Evolutionary conservation across 2,888 invertebrate genomes (phyloP).

Genomic region (Teinopalpus imperialis): DNA sequence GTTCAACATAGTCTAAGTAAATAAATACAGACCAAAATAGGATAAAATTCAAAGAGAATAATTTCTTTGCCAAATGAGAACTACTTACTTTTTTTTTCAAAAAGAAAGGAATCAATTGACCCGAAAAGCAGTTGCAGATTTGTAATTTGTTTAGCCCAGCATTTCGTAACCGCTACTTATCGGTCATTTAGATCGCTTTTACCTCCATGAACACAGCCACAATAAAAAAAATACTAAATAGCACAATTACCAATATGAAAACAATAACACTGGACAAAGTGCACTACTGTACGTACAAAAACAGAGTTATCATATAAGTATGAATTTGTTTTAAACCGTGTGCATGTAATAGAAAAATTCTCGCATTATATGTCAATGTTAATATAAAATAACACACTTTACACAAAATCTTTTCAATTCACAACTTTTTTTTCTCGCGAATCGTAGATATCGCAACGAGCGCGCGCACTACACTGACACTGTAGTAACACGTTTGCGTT

Average conservation of each 20-base stretch:
- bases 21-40: not conserved
- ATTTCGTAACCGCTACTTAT: constrained; percentile 44
- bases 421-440: constrained; percentile 31
- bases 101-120: not conserved
- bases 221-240: constrained; percentile 36
- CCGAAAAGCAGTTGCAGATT: not conserved
- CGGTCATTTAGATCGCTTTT: constrained; percentile 55
- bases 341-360: too few relatives aligned
- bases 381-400: not conserved
- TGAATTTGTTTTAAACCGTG: not conserved
- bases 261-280: constrained; percentile 33
- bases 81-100: too few relatives aligned
- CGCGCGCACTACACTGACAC: constrained; percentile 52
- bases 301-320: too few relatives aligned
- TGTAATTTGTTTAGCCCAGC: not conserved
- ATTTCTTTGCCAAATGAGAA: too few relatives aligned
- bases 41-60: not conserved
- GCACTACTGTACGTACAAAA: not conserved
- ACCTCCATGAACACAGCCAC: constrained; percentile 58
- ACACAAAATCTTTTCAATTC: not conserved
- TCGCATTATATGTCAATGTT: too few relatives aligned
- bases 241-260: constrained; percentile 37
- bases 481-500: constrained; percentile 55
- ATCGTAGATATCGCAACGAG: constrained; percentile 45
- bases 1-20: too few relatives aligned